A percentile compares a stretch with the other conserved stretches of the same genome.
These are phyloP conservation scores for Nannoperca australis DNA, from an alignment of 2,797 vertebrate species.

Conservation along the genomic window DNA sequence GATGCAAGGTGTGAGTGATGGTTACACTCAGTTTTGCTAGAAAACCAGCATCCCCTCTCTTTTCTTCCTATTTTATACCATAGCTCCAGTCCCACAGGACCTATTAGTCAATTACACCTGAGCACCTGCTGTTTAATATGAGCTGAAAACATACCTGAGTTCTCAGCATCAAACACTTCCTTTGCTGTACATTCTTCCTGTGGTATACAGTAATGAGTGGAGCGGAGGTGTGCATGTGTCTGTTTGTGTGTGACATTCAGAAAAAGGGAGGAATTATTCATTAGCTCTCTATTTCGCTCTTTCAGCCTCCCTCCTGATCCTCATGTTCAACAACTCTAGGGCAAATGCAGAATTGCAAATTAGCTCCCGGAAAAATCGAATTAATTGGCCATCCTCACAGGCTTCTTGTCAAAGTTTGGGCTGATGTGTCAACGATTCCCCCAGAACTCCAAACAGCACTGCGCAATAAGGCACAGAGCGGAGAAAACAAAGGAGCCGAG, in stretches of 20 bases:
- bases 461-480: conserved; percentile 22
- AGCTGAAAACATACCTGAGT: conserved; percentile 86
- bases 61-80: conserved; percentile 48
- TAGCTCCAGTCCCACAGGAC: conserved; percentile 72
- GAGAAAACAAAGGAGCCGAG: conserved; percentile 33
- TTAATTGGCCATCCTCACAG: conserved; percentile 91
- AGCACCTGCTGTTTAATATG: conserved; percentile 85
- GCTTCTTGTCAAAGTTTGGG: conserved; percentile 86
- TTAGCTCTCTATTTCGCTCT: conserved; percentile 80
- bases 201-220: conserved; percentile 74
- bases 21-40: conserved; percentile 21
- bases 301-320: conserved; percentile 83
- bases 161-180: conserved; percentile 89
- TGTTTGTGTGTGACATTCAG: conserved; percentile 74
- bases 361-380: conserved; percentile 89
- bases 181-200: conserved; percentile 82
- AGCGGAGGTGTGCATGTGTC: conserved; percentile 60
- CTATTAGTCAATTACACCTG: conserved; percentile 89
- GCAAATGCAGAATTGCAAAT: conserved; percentile 91
- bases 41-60: conserved; percentile 32
- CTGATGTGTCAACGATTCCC: conserved; percentile 87
- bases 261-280: conserved; percentile 88
- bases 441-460: conserved; percentile 70
- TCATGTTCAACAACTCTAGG: conserved; percentile 86
- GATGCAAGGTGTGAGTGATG: conserved; percentile 52